Evolutionary conservation across 2,888 invertebrate species (phyloP).

Genomic region (Drosophila birchii): DNA sequence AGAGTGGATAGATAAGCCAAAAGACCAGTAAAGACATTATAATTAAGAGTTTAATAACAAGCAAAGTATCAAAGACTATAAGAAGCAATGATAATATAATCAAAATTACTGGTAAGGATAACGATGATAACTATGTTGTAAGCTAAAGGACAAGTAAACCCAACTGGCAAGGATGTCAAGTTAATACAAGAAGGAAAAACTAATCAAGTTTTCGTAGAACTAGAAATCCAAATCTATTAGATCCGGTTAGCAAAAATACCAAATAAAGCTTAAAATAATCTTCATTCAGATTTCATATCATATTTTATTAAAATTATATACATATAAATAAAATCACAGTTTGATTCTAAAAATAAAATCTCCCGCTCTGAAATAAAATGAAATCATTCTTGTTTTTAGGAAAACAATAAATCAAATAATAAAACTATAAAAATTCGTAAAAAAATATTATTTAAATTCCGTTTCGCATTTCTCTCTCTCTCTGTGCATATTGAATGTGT

Average conservation of each 20-base stretch:
- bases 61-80: neutral
- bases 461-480: neutral
- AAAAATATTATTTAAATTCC: neutral
- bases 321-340: neutral
- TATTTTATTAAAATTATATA: neutral
- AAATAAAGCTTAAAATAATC: too few species aligned
- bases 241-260: too few species aligned
- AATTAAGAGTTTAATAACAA: neutral
- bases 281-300: neutral
- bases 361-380: neutral
- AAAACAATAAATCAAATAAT: neutral
- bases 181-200: too few species aligned
- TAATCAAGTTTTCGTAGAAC: too few species aligned
- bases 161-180: too few species aligned
- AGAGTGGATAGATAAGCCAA: too few species aligned
- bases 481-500: conserved; percentile 7
- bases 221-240: too few species aligned
- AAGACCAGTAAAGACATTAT: neutral
- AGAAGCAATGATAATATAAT: too few species aligned
- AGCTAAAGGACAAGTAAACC: too few species aligned
- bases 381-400: neutral
- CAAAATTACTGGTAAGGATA: too few species aligned
- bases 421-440: too few species aligned
- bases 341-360: neutral
- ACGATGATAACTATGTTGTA: too few species aligned